Evolutionary conservation across 2,888 invertebrate genomes (phyloP).

Genomic region (Ceramica pisi): DNA sequence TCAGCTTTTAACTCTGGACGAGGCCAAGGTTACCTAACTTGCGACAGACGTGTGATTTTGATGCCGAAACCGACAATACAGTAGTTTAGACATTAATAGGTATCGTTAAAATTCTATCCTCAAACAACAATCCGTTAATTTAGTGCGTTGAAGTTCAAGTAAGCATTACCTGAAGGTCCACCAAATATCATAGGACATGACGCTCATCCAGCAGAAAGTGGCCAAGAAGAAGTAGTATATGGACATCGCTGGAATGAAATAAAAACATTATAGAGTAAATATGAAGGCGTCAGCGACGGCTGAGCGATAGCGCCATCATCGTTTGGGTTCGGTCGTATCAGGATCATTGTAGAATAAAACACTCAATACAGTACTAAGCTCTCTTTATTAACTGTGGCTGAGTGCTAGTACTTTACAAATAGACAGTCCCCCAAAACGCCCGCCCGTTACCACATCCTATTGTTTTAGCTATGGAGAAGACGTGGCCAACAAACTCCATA

Average conservation of each 20-base stretch:
- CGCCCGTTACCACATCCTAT: too few relatives aligned
- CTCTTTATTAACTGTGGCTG: too few relatives aligned
- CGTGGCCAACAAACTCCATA: too few relatives aligned
- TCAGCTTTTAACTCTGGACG: neutral
- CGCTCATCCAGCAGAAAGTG: conserved; percentile 86
- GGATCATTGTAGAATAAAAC: too few relatives aligned
- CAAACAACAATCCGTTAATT: neutral
- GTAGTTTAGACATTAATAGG: too few relatives aligned
- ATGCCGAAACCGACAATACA: neutral
- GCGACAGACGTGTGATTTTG: neutral
- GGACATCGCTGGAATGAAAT: conserved; percentile 73
- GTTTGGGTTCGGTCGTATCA: too few relatives aligned
- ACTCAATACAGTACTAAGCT: too few relatives aligned
- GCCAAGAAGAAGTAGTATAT: conserved; percentile 82
- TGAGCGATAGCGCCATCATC: too few relatives aligned
- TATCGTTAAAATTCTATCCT: neutral
- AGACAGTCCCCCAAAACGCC: too few relatives aligned
- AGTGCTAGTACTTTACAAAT: too few relatives aligned
- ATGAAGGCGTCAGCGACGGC: too few relatives aligned
- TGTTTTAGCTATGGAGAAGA: too few relatives aligned
- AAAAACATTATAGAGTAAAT: neutral
- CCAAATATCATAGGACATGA: conserved; percentile 87
- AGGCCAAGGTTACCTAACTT: neutral
- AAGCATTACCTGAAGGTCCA: conserved; percentile 85
- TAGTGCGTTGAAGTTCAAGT: neutral